Base-by-base conservation (phyloP, 2,888 invertebrate species). In the Pachymerium ferrugineum region DNA sequence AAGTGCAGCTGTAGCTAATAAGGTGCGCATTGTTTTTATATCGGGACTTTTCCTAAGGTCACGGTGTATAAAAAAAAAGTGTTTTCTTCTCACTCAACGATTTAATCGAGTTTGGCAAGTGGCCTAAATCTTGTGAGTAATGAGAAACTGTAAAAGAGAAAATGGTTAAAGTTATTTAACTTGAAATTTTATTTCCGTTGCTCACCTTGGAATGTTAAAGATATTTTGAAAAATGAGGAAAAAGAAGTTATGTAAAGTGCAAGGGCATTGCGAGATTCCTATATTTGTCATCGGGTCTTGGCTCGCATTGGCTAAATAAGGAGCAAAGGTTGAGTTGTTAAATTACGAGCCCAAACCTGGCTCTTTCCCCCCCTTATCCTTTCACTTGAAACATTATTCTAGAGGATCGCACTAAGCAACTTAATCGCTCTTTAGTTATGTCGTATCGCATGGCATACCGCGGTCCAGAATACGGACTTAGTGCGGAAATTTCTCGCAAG, bases 381-480 rank as follows among this genome's bases (percentile, higher is more conserved):
- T n/a, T n/a, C n/a, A n/a, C n/a, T n/a, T n/a, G n/a, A 42, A 42
- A 14, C 14, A n/a, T 42, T n/a, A 42, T 16, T 42, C 14, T 14
- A 42, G 42, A 12, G 42, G 42, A 16, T 12, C 16, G 42, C 42
- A 42, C n/a, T n/a, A n/a, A n/a, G n/a, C n/a, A n/a, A n/a, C n/a
- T n/a, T 33, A 8, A 33, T 33, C 33, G 33, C 33, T 8, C n/a
- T n/a, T n/a, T n/a, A n/a, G n/a, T n/a, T 33, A 42, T 42, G 42
- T 42, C 42, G 42, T 42, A 42, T 14, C 42, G 42, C 19, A 81
- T 81, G 81, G 80, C 81, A 29, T 82, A 81, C 76, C 80, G 80
- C 74, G 81, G 81, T 16, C 82, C 82, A 6, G 78, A 78, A 69
- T 81, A 82, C 75, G 81, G 81, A 4, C 74, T 81, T 16, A 82